Evolutionary conservation across 2,797 vertebrate genomes (phyloP).

Genomic region (Acipenser ruthenus): DNA sequence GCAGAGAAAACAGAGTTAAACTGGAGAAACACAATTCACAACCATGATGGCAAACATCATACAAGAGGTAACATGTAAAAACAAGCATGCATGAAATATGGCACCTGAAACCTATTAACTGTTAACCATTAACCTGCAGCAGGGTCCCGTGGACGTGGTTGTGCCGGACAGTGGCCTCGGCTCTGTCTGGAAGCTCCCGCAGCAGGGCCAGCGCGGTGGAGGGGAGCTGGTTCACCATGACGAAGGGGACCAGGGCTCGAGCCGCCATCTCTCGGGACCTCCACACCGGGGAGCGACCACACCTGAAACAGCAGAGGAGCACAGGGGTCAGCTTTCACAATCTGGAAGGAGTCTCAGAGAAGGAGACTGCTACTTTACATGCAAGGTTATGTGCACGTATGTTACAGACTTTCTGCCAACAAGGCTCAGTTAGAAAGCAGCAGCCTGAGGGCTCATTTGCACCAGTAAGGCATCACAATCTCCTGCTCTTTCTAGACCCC

Average conservation of each 20-base stretch:
- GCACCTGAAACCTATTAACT: constrained; percentile 16
- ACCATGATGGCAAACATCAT: too few relatives aligned
- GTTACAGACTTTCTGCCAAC: too few relatives aligned
- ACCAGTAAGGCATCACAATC: too few relatives aligned
- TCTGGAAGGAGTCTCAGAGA: too few relatives aligned
- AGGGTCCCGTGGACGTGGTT: constrained; percentile 82
- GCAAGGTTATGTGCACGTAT: too few relatives aligned
- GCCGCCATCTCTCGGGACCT: constrained; percentile 84
- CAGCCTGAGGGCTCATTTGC: too few relatives aligned
- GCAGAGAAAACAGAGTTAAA: too few relatives aligned
- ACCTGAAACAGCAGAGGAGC: constrained; percentile 48
- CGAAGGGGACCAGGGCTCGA: constrained; percentile 83
- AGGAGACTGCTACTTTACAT: too few relatives aligned
- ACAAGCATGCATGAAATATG: constrained; percentile 1
- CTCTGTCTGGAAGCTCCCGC: constrained; percentile 58
- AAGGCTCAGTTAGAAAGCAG: too few relatives aligned
- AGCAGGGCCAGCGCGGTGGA: constrained; percentile 56
- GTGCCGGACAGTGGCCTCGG: constrained; percentile 53
- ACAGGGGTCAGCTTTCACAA: not conserved
- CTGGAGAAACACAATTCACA: too few relatives aligned
- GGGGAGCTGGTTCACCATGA: constrained; percentile 66
- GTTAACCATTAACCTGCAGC: constrained; percentile 66
- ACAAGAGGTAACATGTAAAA: not conserved
- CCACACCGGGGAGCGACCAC: constrained; percentile 72
- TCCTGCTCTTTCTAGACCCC: too few relatives aligned